Percentiles rank a stretch among this genome's conserved stretches.
Conservation (phyloP, 2,113 vertebrate species). For the Bettongia penicillata region DNA sequence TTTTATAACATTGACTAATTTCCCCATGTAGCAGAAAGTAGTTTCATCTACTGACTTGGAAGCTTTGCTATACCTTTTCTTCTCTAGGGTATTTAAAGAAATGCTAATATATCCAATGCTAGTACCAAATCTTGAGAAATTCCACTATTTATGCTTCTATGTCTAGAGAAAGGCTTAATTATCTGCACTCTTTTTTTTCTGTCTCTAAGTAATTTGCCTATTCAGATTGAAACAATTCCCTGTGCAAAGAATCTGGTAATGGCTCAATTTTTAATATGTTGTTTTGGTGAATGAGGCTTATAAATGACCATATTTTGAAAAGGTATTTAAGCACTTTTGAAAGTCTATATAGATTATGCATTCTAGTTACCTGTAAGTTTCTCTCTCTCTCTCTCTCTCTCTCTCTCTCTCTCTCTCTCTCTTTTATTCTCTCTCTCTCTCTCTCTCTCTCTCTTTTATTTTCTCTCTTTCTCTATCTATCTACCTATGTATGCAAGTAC, state of each 20-base stretch:
- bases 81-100: not conserved
- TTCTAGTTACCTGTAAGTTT: not conserved
- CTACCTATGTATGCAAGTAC: not conserved
- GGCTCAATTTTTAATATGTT: not conserved
- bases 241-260: not conserved
- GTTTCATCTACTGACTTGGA: not conserved
- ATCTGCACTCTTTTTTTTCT: not conserved
- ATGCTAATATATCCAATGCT: not conserved
- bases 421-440: no score
- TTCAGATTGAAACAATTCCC: not conserved
- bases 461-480: no score
- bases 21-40: not conserved
- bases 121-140: not conserved
- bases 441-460: not conserved
- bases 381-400: no score
- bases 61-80: not conserved
- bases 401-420: not conserved
- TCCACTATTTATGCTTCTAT: not conserved
- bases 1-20: not conserved
- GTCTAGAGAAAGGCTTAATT: not conserved
- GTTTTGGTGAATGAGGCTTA: not conserved
- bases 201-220: not conserved
- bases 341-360: not conserved
- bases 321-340: not conserved
- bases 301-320: not conserved